Percentiles rank a stretch among this genome's conserved stretches.
Conservation (phyloP, 2,113 vertebrate genomes). For the Peromyscus maniculatus region DNA sequence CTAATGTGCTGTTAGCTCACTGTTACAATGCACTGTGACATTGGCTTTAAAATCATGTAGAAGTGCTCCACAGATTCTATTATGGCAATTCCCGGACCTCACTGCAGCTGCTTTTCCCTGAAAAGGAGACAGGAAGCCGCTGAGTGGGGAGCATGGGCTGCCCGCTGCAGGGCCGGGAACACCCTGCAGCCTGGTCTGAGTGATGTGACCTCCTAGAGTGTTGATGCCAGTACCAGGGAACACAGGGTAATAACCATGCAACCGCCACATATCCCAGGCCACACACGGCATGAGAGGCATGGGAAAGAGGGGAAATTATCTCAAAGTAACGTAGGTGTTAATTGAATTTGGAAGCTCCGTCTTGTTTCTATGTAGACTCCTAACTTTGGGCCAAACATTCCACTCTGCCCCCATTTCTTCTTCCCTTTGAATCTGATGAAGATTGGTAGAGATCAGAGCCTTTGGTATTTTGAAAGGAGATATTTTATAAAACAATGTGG, state of each 20-base stretch:
- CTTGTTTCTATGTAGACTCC: background rate
- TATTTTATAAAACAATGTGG: background rate
- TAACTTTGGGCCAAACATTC: background rate
- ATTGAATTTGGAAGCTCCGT: background rate
- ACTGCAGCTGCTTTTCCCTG: background rate
- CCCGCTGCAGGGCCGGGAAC: accelerated
- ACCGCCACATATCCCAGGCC: background rate
- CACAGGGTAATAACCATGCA: accelerated
- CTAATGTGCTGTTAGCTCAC: constrained; percentile 43
- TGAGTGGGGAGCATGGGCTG: accelerated
- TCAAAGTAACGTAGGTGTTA: background rate
- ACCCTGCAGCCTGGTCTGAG: no score
- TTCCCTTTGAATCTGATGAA: background rate
- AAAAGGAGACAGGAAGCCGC: background rate
- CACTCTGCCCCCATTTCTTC: background rate
- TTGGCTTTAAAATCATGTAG: constrained; percentile 62
- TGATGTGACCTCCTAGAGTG: background rate
- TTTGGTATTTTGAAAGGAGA: background rate
- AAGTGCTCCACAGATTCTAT: constrained; percentile 67
- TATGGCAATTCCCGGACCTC: constrained; percentile 5
- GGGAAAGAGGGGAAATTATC: background rate
- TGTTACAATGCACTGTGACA: constrained; percentile 59
- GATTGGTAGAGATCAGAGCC: background rate
- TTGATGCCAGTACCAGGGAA: background rate
- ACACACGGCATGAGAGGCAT: accelerated